Evolutionary conservation across 2,113 vertebrate genomes (phyloP), one percentile per base, ranked within the genome.

Genomic region (Pluvianellus socialis): DNA sequence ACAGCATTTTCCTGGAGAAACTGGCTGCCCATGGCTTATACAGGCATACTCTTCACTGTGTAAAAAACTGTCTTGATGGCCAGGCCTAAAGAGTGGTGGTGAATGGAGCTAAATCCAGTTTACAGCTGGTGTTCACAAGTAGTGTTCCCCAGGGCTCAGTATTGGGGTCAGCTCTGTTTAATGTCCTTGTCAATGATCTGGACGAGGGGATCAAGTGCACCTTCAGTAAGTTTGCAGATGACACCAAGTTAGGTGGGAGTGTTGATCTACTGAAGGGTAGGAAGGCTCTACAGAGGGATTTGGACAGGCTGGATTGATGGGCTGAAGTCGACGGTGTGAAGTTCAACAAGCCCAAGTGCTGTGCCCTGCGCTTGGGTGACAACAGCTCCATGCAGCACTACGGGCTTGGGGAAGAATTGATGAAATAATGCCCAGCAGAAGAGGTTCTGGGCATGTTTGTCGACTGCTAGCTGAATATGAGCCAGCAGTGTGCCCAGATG

Each of bases 151-250:
- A 72, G n/a, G 6, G 27, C 21, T 68, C 49, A 49, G 19, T 71
- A 12, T 0, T 30, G 6, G 16, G 9, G 16, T 18, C 16, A 12
- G 5, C 9, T 26, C 33, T 73, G 7, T 52, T 63, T 44, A 52
- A 7, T 18, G 6, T 10, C 14, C 61, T 66, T 71, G 15, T 26
- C 35, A 6, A 10, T 50, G 14, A 61, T 32, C 23, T 50, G 21
- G 16, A 45, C 4, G 7, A 86, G 35, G 7, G 7, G 10, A 58
- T 40, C 0, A 1, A 50, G 4, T 62, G 20, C 2, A 20, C 3
- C 3, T 23, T 72, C 23, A 49, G n/a, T 10, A 24, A 30, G 12
- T 50, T 35, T 38, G 24, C 12, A 44, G 27, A 24, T 3, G 6
- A 49, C 17, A 55, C 2, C 10, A 62, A 10, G 12, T 7, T 66